Evolutionary conservation across 2,113 vertebrate species (phyloP), one percentile per base, ranked within the genome.

Genomic region (Benitochromis conjunctus): DNA sequence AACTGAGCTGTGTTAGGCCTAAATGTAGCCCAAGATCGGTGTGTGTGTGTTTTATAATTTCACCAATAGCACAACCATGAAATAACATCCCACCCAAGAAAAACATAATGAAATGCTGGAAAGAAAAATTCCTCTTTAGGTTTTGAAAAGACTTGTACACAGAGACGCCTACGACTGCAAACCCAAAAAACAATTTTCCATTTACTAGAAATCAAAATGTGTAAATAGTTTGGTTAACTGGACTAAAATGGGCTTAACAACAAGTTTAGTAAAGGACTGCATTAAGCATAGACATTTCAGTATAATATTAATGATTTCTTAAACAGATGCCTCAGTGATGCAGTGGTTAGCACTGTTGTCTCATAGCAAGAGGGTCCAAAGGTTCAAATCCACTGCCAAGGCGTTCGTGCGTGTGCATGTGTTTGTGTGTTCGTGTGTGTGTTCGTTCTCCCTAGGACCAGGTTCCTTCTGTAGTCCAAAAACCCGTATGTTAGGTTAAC

Each of bases 91-190:
- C 36, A 24, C 11, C 21, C 11, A 24, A 69, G n/a, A 41, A 24
- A 66, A 41, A 24, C 62, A 36, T n/a, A 12, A 43, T 43, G 34
- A 64, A 31, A 34, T 60, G 9, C 8, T 34, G 29, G 16, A 60
- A 60, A 34, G 29, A 34, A 34, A 60, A 18, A 10, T 34, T 60
- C 9, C 57, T 57, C 56, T 57, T 57, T 58, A 58, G 26, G 24
- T 57, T 57, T 57, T 57, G 55, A 57, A 31, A 60, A 62, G 18
- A 62, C 60, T 5, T n/a, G 34, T 7, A 66, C 34, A 41, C 19
- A 38, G 19, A 38, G 34, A 64, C 60, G 7, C 4, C 0, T 0
- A 64, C 7, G 3, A 38, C 19, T 38, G 3, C 2, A 21, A 38
- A 64, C 34, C 38, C 60, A 38, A n/a, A n/a, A 38, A 64, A 4